phyloP scores from a whole-genome alignment of 2,797 vertebrate genomes.

The Naso thynnoides region DNA sequence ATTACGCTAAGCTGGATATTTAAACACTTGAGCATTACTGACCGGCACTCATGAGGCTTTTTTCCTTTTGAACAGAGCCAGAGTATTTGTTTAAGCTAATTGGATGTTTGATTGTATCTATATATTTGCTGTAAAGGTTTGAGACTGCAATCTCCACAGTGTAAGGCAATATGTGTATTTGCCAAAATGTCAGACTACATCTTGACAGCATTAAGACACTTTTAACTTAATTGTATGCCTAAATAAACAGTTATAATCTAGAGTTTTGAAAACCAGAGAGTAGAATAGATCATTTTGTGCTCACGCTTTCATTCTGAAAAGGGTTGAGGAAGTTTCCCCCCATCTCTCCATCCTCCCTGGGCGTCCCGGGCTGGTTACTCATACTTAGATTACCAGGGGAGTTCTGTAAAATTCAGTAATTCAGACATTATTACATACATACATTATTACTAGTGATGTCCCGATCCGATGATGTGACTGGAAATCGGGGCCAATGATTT shows the following conservation, averaged over 20 bases:
- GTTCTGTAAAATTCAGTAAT: constrained; percentile 91
- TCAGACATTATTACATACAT: no score
- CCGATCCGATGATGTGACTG: no score
- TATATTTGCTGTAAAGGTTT: background rate
- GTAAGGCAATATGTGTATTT: background rate
- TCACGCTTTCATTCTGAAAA: constrained; percentile 98
- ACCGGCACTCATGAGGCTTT: no score
- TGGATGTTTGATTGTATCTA: background rate
- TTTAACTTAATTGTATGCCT: background rate
- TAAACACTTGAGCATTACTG: background rate
- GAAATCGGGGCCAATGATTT: no score
- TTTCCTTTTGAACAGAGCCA: background rate
- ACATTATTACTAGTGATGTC: no score
- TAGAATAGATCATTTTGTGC: constrained; percentile 66
- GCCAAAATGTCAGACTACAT: background rate
- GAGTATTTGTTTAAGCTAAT: background rate
- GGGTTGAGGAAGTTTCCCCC: constrained; percentile 98
- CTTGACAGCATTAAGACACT: background rate
- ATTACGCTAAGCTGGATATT: background rate
- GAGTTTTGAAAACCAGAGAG: background rate
- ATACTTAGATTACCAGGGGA: constrained; percentile 98
- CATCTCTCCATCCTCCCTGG: constrained; percentile 97
- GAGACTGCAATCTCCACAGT: background rate
- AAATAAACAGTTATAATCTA: background rate
- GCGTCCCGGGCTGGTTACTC: constrained; percentile 98